Conservation (phyloP, 2,888 invertebrate species). For the Incurvaria masculella region DNA sequence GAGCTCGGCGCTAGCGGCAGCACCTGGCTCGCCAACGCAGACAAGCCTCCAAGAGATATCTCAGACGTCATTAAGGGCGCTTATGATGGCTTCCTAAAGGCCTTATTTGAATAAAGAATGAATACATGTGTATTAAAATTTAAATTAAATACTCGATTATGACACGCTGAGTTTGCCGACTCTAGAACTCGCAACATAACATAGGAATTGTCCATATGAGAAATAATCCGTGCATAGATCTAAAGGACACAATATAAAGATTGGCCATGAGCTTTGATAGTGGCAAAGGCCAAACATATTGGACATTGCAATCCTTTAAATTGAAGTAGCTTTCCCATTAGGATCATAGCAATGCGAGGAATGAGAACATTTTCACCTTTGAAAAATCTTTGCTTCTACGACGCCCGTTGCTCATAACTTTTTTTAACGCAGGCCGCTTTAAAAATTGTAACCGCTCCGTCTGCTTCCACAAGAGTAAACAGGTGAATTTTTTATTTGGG, state of each 20-base stretch:
- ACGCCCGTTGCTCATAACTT: no score
- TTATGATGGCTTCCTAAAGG: no score
- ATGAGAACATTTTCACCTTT: slow-evolving; percentile 6
- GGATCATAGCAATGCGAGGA: slow-evolving; percentile 3
- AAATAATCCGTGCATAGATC: slow-evolving; percentile 2
- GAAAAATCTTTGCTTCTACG: background rate
- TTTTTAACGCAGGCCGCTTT: no score
- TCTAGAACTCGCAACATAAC: slow-evolving; percentile 6
- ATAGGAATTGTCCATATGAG: slow-evolving; percentile 6
- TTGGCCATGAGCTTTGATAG: no score
- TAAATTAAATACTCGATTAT: no score
- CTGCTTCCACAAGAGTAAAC: no score
- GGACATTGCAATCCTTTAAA: slow-evolving; percentile 5
- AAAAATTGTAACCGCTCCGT: no score
- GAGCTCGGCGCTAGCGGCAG: slow-evolving; percentile 16
- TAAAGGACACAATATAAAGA: slow-evolving; percentile 4
- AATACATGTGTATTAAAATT: no score
- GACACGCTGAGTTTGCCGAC: slow-evolving; percentile 7
- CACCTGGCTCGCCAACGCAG: slow-evolving; percentile 12
- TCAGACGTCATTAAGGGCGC: slow-evolving; percentile 1
- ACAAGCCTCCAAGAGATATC: slow-evolving; percentile 16
- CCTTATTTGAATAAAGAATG: no score
- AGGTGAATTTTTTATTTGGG: no score
- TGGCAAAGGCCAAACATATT: slow-evolving; percentile 4
- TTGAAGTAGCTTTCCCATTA: background rate